Conservation (phyloP, 1,140 invertebrate genomes). For the Melipona quadrifasciata region DNA sequence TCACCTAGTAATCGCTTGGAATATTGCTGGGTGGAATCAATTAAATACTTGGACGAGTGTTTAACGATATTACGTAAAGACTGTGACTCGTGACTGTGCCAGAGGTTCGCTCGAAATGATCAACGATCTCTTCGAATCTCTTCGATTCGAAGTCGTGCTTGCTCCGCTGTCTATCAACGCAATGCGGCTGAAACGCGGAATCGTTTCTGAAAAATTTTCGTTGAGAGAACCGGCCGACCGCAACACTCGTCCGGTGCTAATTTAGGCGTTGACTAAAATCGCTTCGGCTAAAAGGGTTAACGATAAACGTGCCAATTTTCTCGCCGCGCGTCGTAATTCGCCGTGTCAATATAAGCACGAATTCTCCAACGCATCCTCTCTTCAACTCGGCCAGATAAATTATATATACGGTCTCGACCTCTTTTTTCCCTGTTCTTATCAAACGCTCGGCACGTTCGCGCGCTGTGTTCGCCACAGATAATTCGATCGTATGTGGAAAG, state of each 20-base stretch:
- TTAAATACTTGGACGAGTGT: background rate
- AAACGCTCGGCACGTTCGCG: background rate
- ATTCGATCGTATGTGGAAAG: too few species aligned
- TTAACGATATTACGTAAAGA: conserved; percentile 31
- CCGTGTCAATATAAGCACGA: background rate
- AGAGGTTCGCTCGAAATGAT: conserved; percentile 8
- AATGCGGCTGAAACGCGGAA: background rate
- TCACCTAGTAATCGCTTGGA: too few species aligned
- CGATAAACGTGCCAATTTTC: conserved; percentile 18
- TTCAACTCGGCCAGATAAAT: background rate
- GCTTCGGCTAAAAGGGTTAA: background rate
- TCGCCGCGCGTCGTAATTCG: conserved; percentile 7
- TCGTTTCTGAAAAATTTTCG: background rate
- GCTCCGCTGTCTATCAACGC: background rate
- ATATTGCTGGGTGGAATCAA: background rate
- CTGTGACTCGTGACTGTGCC: background rate
- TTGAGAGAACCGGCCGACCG: too few species aligned
- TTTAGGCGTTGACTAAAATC: background rate
- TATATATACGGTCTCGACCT: background rate
- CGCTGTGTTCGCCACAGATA: too few species aligned
- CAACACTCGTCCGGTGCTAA: background rate
- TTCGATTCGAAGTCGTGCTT: conserved; percentile 9
- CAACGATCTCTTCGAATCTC: conserved; percentile 32
- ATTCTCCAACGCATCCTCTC: background rate
- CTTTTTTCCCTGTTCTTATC: conserved; percentile 5